Conservation (phyloP, 2,888 invertebrate species). For the Thysanoteuthis rhombus region DNA sequence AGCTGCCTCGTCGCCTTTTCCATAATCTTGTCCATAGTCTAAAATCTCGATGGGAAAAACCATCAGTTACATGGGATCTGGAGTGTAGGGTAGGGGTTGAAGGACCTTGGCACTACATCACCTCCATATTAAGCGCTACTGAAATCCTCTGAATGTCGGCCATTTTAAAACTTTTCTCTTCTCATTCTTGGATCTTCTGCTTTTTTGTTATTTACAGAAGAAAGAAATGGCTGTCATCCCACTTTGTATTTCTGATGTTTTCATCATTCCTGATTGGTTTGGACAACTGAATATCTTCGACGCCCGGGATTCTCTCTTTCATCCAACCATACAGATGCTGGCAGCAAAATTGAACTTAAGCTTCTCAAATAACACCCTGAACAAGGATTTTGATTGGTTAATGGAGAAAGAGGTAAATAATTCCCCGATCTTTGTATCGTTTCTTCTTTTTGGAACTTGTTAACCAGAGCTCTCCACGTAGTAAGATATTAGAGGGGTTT, state of each 20-base stretch:
- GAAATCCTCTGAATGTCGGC: no score
- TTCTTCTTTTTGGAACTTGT: no score
- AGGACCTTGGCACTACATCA: no score
- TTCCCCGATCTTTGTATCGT: no score
- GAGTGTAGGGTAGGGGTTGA: no score
- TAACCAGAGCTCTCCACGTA: no score
- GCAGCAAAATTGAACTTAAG: background rate
- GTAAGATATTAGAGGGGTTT: no score
- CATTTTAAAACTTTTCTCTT: background rate
- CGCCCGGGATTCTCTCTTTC: conserved; percentile 34
- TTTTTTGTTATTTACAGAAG: conserved; percentile 37
- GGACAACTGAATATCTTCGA: conserved; percentile 41
- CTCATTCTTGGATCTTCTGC: background rate
- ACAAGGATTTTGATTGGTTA: conserved; percentile 16
- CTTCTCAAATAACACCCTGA: background rate
- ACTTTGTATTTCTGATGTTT: conserved; percentile 43
- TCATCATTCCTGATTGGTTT: conserved; percentile 38
- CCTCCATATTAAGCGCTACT: no score
- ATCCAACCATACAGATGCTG: background rate
- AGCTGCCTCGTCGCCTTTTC: no score
- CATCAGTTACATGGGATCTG: no score
- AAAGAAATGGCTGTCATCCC: conserved; percentile 44
- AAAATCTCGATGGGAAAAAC: no score
- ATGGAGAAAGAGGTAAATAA: background rate
- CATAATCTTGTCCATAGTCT: no score